Base-by-base conservation (phyloP, 2,888 invertebrate species). In the Aphidius colemani region DNA sequence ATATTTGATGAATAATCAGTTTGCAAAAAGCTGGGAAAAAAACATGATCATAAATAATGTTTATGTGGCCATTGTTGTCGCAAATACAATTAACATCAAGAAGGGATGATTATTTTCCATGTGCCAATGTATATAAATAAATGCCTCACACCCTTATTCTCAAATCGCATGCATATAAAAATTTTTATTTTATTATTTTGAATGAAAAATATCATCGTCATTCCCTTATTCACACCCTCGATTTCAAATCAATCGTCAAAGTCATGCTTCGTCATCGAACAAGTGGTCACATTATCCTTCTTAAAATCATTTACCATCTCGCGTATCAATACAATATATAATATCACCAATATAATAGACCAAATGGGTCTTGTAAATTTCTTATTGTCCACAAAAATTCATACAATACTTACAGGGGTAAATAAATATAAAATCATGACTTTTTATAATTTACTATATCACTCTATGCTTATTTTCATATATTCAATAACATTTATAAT, bases 71-170 rank as follows among this genome's bases (percentile, higher is more conserved):
- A 63, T 62, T 53, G 43, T 40, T 43, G n/a, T 43, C 45, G 43
- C 7, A 49, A 51, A 9, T 64, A 46, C 59, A 46, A 13, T 39
- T 49, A 50, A 30, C 43, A 30, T 49, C 41, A 51, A 51, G 57
- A 30, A 30, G 51, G 39, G 56, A 56, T 55, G 53, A 50, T 53
- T 49, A 57, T 48, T 55, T 48, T 53, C 46, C 50, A 46, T 53
- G 57, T 53, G 64, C 30, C 45, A 61, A 57, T 50, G 7, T 48
- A 48, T 50, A 50, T 40, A 11, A 48, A 61, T 45, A 46, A 65
- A 58, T 65, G 13, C 43, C 50, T 65, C 67, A 64, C 53, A 53
- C 60, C 63, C 56, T 58, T 59, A 61, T 59, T 48, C 45, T 11
- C 44, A 11, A 44, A 8, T 56, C 45, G 18, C 13, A 44, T 56